Percentiles rank a stretch among this genome's conserved stretches.
phyloP scores from a whole-genome alignment of 2,888 invertebrate species.

The Eupithecia abbreviata region DNA sequence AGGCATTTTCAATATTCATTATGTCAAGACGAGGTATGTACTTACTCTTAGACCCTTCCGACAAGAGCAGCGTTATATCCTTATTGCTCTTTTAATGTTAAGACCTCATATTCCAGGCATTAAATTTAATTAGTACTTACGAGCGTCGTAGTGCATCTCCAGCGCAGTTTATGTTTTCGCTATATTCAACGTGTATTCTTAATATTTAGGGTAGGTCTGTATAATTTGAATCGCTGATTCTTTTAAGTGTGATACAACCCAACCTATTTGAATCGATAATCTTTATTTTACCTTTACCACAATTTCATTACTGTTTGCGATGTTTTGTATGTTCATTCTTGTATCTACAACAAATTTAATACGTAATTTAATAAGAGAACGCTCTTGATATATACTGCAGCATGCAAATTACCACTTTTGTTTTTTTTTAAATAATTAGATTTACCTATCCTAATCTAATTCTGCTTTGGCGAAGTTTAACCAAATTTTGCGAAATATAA shows the following conservation, averaged over 20 bases:
- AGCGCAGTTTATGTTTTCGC: background rate
- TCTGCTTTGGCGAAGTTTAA: background rate
- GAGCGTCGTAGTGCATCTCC: background rate
- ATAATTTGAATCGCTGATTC: background rate
- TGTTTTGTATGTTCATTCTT: background rate
- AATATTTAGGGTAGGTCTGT: background rate
- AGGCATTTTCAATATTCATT: conserved; percentile 90
- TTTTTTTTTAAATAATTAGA: background rate
- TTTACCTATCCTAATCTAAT: background rate
- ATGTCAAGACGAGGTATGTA: conserved; percentile 92
- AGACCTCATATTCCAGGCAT: background rate
- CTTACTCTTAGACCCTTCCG: background rate
- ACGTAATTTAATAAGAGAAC: background rate
- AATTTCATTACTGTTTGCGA: background rate
- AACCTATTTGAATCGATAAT: background rate
- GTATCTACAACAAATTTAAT: background rate
- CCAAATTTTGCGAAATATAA: background rate
- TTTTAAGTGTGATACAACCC: background rate
- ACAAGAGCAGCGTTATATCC: background rate
- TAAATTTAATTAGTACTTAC: background rate
- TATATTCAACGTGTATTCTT: background rate
- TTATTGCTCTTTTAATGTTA: background rate
- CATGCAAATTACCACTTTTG: background rate
- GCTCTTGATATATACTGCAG: background rate
- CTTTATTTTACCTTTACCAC: background rate